These are phyloP conservation scores for Catostomus latipinnis DNA, from an alignment of 2,797 vertebrate genomes.

Conservation along the genomic window DNA sequence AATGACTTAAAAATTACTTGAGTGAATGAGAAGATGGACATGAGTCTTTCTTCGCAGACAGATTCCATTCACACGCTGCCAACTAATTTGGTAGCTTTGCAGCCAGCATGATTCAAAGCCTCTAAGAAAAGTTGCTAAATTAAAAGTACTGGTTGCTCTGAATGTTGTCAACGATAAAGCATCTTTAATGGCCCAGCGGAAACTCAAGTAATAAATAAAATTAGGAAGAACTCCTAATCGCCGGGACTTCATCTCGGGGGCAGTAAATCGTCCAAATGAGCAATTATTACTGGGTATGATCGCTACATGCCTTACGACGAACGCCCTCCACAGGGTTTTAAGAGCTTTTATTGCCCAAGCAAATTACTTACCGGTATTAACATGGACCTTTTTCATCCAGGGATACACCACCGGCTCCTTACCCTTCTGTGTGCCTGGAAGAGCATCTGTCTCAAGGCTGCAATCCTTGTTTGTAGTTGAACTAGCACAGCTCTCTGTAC, in stretches of 20 bases:
- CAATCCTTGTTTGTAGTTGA: conserved; percentile 82
- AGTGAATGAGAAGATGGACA: neutral
- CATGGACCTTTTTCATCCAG: conserved; percentile 99
- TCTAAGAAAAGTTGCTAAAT: conserved; percentile 71
- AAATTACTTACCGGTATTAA: conserved; percentile 91
- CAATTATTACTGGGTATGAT: conserved; percentile 81
- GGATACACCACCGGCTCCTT: conserved; percentile 97
- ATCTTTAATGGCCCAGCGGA: conserved; percentile 87
- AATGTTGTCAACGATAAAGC: conserved; percentile 71
- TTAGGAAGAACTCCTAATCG: conserved; percentile 98
- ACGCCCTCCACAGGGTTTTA: conserved; percentile 68
- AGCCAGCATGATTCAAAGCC: conserved; percentile 50
- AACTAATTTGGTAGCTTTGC: conserved; percentile 4
- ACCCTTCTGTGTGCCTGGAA: conserved; percentile 80
- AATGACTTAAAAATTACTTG: neutral
- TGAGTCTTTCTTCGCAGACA: neutral
- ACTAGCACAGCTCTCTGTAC: conserved; percentile 77
- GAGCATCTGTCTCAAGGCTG: conserved; percentile 79
- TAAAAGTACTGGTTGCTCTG: conserved; percentile 61
- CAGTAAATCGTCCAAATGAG: conserved; percentile 95
- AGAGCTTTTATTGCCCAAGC: conserved; percentile 64
- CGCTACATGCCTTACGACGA: conserved; percentile 79
- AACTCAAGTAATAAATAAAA: conserved; percentile 90
- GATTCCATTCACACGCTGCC: neutral
- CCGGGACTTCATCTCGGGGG: conserved; percentile 93